phyloP scores from a whole-genome alignment of 1,140 invertebrate species.

The Neodiprion virginianus region DNA sequence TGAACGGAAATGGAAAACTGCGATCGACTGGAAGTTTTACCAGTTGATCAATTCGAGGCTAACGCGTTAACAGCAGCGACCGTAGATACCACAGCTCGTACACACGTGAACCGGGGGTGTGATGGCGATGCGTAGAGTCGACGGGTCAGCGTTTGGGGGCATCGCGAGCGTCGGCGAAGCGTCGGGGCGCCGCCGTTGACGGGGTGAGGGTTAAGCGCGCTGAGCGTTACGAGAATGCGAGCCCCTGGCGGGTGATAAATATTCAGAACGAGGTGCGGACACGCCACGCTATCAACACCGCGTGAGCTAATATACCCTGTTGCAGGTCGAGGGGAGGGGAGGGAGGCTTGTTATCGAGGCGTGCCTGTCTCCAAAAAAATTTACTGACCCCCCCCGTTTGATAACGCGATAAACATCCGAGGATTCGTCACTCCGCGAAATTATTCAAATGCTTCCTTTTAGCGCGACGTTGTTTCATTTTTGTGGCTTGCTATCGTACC shows the following conservation, averaged over 20 bases:
- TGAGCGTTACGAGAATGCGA: constrained; percentile 8
- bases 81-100: background rate
- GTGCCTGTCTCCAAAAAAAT: background rate
- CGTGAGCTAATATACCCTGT: constrained; percentile 14
- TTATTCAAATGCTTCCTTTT: background rate
- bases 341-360: constrained; percentile 10
- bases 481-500: no score
- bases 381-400: background rate
- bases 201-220: constrained; percentile 10
- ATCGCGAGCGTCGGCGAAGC: background rate
- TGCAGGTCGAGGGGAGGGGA: background rate
- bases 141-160: background rate
- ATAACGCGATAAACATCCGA: background rate
- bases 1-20: background rate
- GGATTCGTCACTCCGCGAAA: background rate
- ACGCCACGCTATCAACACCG: constrained; percentile 16
- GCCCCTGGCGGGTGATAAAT: constrained; percentile 16
- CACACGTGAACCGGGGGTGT: no score
- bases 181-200: background rate
- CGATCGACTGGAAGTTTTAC: background rate
- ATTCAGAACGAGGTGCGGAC: constrained; percentile 17
- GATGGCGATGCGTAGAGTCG: background rate
- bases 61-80: background rate
- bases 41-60: background rate
- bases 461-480: background rate